Base-by-base conservation (phyloP, 2,888 invertebrate genomes). In the Euplexia lucipara region DNA sequence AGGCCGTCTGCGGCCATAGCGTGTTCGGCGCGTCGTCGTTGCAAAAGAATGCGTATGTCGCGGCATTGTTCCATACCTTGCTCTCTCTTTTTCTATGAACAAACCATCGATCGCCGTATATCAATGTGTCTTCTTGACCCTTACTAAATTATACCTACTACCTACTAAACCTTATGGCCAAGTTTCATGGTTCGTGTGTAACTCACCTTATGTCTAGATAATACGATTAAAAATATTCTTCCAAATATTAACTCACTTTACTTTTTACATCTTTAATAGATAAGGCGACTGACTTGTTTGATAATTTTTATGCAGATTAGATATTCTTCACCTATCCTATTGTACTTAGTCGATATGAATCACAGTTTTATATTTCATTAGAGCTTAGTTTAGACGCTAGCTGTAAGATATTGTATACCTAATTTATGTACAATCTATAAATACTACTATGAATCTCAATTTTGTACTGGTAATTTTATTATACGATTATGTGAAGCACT, bases 381-480 rank as follows among this genome's bases (percentile, higher is more conserved):
- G 12, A 47, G 45, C 54, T 41, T 16, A 41, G 51, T 20, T 26
- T 35, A 49, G 18, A 58, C 14, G n/a, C 37, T 76, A 77, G 44
- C 12, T 57, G 12, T 75, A 70, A 66, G 54, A 59, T 49, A 47
- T 64, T 74, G 39, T 74, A 69, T 66, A 66, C 62, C 26, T 26
- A 26, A 2, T 26, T 60, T 52, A 54, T 37, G 16, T 49, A 39
- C 9, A 12, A 52, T n/a, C n/a, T n/a, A n/a, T n/a, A n/a, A n/a
- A n/a, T n/a, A n/a, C 16, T 71, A 71, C 35, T 67, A 35, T 66
- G 77, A 81, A 79, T 81, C 81, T 81, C 82, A 75, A 62, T 81
- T 82, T 80, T 79, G 59, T 81, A 81, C 65, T 70, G 71, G 60
- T 68, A 67, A 78, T 75, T 78, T 45, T 74, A 82, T 70, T 82